Base-by-base conservation (phyloP, 2,888 invertebrate genomes). In the Theretra japonica region DNA sequence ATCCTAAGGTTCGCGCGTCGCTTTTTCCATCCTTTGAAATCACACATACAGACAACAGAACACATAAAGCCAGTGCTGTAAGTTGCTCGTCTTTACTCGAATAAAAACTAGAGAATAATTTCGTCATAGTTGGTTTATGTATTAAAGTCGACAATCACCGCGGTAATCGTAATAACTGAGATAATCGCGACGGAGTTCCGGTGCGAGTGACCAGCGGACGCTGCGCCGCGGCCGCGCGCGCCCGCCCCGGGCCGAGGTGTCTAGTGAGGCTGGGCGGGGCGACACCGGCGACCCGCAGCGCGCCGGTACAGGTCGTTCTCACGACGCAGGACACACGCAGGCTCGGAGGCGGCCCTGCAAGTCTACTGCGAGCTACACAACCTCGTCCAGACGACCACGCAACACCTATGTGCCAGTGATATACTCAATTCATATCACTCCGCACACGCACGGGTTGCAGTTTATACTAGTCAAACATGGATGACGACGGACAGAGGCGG, bases 121-220 rank as follows among this genome's bases (percentile, higher is more conserved):
- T 56, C 53, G 56, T 56, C 53, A 57, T 28, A 57, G 69, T 57
- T 57, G 56, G 56, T 65, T 56, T 71, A 62, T 50, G 33, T 53
- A 56, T 33, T 53, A 65, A 65, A 71, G 53, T 71, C 62, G 56
- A 71, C 65, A 71, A 71, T 71, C 70, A 71, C 56, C 33, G 65
- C 56, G 21, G 19, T 65, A 71, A 71, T 62, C 56, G 70, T 71
- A 71, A 71, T 71, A 71, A 70, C 56, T 65, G 65, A 65, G 65
- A 56, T 65, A 33, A 56, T 71, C 56, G 25, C 56, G 65, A 30
- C 53, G 25, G 56, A 28, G 65, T 71, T 65, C 65, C 70, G 70
- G 65, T 53, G 19, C 41, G 25, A 21, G 19, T 4, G 17, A 19
- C 11, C 65, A 71, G 6, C 8, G 23, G 7, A 25, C 5, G 25